phyloP scores from a whole-genome alignment of 2,888 invertebrate species.

The Sinotaia quadrata region DNA sequence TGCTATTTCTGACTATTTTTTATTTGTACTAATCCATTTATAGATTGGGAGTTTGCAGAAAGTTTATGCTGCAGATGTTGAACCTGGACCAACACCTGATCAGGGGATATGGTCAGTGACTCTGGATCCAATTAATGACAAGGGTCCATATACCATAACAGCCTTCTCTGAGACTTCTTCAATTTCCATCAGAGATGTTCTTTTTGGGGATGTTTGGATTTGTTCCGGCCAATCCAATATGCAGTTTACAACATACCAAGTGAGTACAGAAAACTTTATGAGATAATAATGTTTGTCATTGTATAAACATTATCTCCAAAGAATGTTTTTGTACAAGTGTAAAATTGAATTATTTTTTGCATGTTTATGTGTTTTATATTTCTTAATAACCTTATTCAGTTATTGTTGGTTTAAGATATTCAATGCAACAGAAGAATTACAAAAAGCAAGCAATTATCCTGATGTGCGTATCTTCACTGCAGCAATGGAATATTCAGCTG shows the following conservation, averaged over 20 bases:
- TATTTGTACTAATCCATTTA: no score
- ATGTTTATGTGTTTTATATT: no score
- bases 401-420: slow-evolving; percentile 47
- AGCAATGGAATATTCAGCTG: slow-evolving; percentile 37
- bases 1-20: no score
- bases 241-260: slow-evolving; percentile 59
- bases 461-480: slow-evolving; percentile 57
- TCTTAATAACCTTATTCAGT: no score
- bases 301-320: no score
- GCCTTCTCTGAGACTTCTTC: slow-evolving; percentile 38
- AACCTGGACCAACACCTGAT: slow-evolving; percentile 12
- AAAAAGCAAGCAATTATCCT: slow-evolving; percentile 46
- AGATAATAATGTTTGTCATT: no score
- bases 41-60: neutral
- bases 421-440: slow-evolving; percentile 51
- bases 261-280: slow-evolving; percentile 23
- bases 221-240: slow-evolving; percentile 70
- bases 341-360: no score
- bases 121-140: slow-evolving; percentile 17
- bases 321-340: no score
- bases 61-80: neutral
- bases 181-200: slow-evolving; percentile 50
- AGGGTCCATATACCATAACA: slow-evolving; percentile 45
- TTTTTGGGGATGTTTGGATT: slow-evolving; percentile 70
- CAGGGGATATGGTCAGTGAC: slow-evolving; percentile 28